Conservation (phyloP, 2,888 invertebrate genomes). For the Caenorhabditis plicata region DNA sequence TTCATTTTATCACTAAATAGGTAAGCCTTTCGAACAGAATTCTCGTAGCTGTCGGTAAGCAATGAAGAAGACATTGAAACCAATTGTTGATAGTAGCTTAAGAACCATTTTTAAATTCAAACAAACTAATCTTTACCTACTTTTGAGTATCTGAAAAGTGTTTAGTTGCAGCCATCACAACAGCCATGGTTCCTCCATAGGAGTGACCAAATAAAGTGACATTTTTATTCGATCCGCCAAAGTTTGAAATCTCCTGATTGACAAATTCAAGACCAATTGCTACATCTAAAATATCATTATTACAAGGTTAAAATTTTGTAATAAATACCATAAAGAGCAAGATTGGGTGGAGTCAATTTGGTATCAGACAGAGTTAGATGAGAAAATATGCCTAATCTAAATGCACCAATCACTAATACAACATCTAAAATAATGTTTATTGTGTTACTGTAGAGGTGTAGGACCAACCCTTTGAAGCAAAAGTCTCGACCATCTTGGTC, state of each 20-base stretch:
- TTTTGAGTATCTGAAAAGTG: not conserved
- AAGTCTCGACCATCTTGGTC: not conserved
- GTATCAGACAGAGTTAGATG: not conserved
- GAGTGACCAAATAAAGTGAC: conserved; percentile 38
- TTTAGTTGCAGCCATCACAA: not conserved
- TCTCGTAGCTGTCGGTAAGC: not conserved
- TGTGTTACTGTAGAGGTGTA: not conserved
- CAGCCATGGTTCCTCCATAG: conserved; percentile 18
- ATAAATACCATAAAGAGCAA: not conserved
- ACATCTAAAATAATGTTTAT: not conserved
- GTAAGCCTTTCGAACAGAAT: not conserved
- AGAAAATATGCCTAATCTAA: not conserved
- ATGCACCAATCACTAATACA: not conserved
- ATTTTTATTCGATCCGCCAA: conserved; percentile 26
- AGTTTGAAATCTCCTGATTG: conserved; percentile 20
- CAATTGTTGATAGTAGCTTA: not conserved
- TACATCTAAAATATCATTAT: not conserved
- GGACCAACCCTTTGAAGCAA: not conserved
- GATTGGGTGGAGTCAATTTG: not conserved
- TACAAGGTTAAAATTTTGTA: not conserved
- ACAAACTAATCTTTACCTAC: not conserved
- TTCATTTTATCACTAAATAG: too few species aligned
- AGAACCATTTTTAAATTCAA: not conserved
- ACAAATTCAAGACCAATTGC: conserved; percentile 15
- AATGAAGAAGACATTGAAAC: not conserved